A percentile compares a stretch with the other conserved stretches of the same genome.
Conservation (phyloP, 1,140 invertebrate genomes). For the Ooceraea biroi region DNA sequence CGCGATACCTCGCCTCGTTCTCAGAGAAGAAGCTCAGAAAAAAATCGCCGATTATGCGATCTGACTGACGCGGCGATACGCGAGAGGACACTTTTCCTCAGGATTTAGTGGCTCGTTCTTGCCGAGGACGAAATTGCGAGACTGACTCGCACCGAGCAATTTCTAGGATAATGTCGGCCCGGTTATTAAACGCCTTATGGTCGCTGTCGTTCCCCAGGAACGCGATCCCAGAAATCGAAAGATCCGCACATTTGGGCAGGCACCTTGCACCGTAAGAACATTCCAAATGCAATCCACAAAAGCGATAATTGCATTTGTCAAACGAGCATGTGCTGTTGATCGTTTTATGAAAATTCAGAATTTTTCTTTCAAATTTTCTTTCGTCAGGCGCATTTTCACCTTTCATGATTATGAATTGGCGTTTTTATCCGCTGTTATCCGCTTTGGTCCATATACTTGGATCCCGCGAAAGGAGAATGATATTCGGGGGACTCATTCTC, state of each 20-base stretch:
- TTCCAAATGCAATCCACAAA: not conserved
- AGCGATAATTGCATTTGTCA: not conserved
- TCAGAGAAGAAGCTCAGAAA: conserved; percentile 2
- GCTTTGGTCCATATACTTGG: not conserved
- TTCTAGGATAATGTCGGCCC: conserved; percentile 52
- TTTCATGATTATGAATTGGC: not conserved
- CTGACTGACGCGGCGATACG: conserved; percentile 49
- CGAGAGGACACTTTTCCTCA: conserved; percentile 36
- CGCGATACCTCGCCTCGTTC: conserved; percentile 39
- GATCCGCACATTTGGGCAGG: not conserved
- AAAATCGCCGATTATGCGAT: conserved; percentile 71
- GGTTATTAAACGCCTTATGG: conserved; percentile 53
- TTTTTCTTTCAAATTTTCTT: not conserved
- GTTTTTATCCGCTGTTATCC: not conserved
- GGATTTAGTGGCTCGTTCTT: conserved; percentile 49
- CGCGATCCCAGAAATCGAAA: conserved; percentile 8
- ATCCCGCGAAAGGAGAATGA: not conserved
- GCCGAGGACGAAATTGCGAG: conserved; percentile 45
- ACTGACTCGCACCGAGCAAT: conserved; percentile 49
- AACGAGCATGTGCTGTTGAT: not conserved
- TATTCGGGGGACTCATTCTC: not conserved
- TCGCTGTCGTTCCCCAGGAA: not conserved
- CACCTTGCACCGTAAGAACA: not conserved
- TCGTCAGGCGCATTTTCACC: not conserved
- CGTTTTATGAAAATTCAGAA: not conserved